Evolutionary conservation across 1,140 invertebrate genomes (phyloP), one percentile per base, ranked within the genome.

Genomic region (Spodoptera frugiperda): DNA sequence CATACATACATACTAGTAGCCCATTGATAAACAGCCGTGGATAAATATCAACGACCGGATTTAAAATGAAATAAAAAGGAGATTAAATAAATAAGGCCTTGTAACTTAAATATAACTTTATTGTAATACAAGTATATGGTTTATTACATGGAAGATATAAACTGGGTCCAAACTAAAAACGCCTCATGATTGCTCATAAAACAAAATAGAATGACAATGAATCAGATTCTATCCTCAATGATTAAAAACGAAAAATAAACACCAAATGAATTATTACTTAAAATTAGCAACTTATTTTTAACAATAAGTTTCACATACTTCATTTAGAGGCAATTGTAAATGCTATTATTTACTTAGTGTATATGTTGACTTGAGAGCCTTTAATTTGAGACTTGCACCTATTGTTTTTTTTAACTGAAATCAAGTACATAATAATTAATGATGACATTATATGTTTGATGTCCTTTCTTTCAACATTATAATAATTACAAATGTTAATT

Each of bases 331-430:
- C 19, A 61, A 48, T 67, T 78, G 78, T 84, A 83, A 86, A 87
- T 87, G 84, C 84, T 81, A 68, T 80, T 79, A 76, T 68, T 73
- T 68, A 17, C 33, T 17, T 30, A 39, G n/a, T 11, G 15, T 78
- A 81, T 78, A 84, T 78, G 61, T 78, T 79, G 33, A 39, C 19
- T 71, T 76, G 79, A 83, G 86, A 82, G 74, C 77, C 67, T 79
- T 78, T 80, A 19, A 81, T 91, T 93, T 91, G 90, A 90, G 91
- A 93, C 91, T 91, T 90, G 90, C 89, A 92, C 89, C 85, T 87
- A 84, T 84, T 78, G 81, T 80, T 79, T 76, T 82, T 81, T 75
- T 82, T 53, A 9, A 51, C 33, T 39, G 15, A 17, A 82, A 83
- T 74, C 79, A 82, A 87, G 84, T 84, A 85, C 81, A 71, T 78